Evolutionary conservation across 1,140 invertebrate genomes (phyloP), one percentile per base, ranked within the genome.

Genomic region (Eriosoma lanigerum): DNA sequence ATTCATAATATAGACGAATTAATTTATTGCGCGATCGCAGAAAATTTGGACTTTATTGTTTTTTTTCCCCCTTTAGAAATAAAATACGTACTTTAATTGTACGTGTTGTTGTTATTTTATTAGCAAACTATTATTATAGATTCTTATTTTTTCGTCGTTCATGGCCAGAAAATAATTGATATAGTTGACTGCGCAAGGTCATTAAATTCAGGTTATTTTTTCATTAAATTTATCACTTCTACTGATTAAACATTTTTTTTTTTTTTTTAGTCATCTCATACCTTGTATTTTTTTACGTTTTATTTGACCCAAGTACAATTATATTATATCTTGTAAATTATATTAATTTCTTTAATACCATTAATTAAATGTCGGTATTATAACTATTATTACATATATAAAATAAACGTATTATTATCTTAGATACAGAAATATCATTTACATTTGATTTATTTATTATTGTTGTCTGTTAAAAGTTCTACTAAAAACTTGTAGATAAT

Each of bases 91-190:
- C 13, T 46, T 66, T 66, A 6, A 2, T 46, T 26, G 13, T 26
- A 29, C 58, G 13, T 26, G 26, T 38, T 44, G 13, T 60, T 3
- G 19, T 44, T 46, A 15, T 21, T 29, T 21, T 64, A 38, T n/a
- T n/a, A 4, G n/a, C n/a, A n/a, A n/a, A 32, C 12, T 64, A 32
- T 44, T 44, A 44, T 44, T 66, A 64, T 44, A 1, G 0, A 19
- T 1, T 12, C 12, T 46, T 4, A 46, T 66, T 64, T 52, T 5
- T 44, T 46, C 32, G 38, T 44, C n/a, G 5, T 21, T 5, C 64
- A 66, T 44, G 64, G 64, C n/a, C 44, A 46, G n/a, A 21, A 66
- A 66, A 24, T 66, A 66, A 66, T 66, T 66, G 64, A 38, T 62
- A 4, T 10, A 46, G 21, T 38, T 17, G 32, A 12, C 10, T 8